Base-by-base conservation (phyloP, 2,113 vertebrate genomes). In the Heloderma charlesbogerti region DNA sequence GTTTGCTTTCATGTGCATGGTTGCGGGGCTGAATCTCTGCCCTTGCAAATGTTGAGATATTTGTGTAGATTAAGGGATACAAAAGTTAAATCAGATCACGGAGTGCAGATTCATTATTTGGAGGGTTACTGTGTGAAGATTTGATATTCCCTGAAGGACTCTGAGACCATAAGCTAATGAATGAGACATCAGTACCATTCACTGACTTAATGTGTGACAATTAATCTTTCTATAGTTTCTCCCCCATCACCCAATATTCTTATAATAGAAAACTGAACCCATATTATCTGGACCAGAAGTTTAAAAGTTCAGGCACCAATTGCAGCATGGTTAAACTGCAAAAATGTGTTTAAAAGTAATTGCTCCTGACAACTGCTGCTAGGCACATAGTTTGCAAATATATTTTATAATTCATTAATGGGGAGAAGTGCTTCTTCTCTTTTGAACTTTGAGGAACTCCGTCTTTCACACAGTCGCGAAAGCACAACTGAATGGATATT, bases 261-360 rank as follows among this genome's bases (percentile, higher is more conserved):
- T 89, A 84, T 94, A 88, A 81, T 16, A 95, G 45, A 22, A 94
- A 96, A 93, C 2, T 83, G 1, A 74, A 69, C 45, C 5, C 34
- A 37, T 84, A 86, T 91, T 90, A 94, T 93, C 91, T 84, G 74
- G 22, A 88, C 48, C 84, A 63, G n/a, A 93, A 87, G 93, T 67
- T 71, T 94, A 87, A 94, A 95, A 96, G 89, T 93, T 96, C 89
- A 94, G 92, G 92, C 89, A 67, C 43, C 79, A 89, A 94, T 95
- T 91, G 88, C 80, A 86, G 67, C 48, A 75, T 93, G 93, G 95
- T 93, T 93, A 94, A 95, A 94, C 77, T 94, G 63, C 88, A 82
- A 91, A n/a, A 96, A 94, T 84, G 12, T 48, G 43, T 93, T 93
- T 94, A 92, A 95, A 94, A 93, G 45, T 95, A 96, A 95, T 95